Percentiles rank a stretch among this genome's conserved stretches.
Conservation (phyloP, 2,888 invertebrate genomes). For the Cepaea hortensis region DNA sequence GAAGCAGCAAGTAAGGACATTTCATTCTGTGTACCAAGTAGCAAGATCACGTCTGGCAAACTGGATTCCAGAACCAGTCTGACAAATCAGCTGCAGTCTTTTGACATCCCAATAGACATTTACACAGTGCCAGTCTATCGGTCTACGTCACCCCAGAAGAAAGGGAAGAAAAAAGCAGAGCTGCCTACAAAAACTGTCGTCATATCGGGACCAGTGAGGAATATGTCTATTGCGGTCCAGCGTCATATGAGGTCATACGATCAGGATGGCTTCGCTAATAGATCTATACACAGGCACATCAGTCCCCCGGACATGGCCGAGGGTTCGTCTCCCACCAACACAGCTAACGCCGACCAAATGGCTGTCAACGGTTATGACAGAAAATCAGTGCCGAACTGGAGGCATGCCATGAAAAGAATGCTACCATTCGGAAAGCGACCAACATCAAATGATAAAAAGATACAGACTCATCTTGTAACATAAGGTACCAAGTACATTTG, state of each 20-base stretch:
- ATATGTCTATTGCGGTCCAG: constrained; percentile 30
- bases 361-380: neutral
- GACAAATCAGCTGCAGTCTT: neutral
- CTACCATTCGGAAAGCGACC: constrained; percentile 24
- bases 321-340: neutral
- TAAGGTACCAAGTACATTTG: neutral
- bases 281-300: neutral
- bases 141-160: constrained; percentile 1
- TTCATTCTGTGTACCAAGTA: too few species aligned
- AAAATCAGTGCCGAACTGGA: constrained; percentile 24
- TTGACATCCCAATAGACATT: constrained; percentile 41
- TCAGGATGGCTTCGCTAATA: neutral
- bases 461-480: neutral
- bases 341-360: neutral
- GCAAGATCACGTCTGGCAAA: neutral
- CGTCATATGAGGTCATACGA: neutral
- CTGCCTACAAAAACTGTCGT: constrained; percentile 26
- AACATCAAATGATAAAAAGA: constrained; percentile 4
- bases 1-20: neutral
- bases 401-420: constrained; percentile 16
- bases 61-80: neutral
- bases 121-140: constrained; percentile 33
- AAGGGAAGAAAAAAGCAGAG: constrained; percentile 8
- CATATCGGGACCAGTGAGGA: constrained; percentile 35
- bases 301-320: neutral